phyloP scores from a whole-genome alignment of 1,140 invertebrate genomes.

The Drosophila hydei region DNA sequence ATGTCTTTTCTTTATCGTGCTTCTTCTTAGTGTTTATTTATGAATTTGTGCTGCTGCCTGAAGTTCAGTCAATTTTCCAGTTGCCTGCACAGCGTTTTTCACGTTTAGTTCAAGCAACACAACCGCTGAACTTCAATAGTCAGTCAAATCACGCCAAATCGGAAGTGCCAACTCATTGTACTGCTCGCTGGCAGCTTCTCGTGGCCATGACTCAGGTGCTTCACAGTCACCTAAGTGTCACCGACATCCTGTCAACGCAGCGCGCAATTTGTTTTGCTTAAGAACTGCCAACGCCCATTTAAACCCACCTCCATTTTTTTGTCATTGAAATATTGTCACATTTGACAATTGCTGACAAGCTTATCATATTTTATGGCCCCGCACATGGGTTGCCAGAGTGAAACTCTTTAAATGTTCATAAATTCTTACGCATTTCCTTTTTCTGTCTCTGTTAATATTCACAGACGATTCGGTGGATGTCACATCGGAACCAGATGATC shows the following conservation, averaged over 20 bases:
- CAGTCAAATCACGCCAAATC: constrained; percentile 39
- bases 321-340: constrained; percentile 76
- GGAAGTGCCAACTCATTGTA: constrained; percentile 67
- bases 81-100: constrained; percentile 58
- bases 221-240: constrained; percentile 15
- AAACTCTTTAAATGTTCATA: constrained; percentile 41
- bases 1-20: constrained; percentile 28
- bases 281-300: constrained; percentile 1
- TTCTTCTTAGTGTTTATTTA: constrained; percentile 53
- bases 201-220: constrained; percentile 64
- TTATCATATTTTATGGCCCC: constrained; percentile 43
- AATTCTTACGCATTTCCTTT: constrained; percentile 16
- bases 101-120: constrained; percentile 50
- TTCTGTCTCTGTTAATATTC: constrained; percentile 53
- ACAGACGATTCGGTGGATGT: constrained; percentile 87
- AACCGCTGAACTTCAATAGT: constrained; percentile 22
- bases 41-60: constrained; percentile 45
- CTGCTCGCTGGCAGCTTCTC: neutral
- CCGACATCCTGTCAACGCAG: constrained; percentile 28
- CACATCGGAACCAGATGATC: constrained; percentile 85
- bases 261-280: constrained; percentile 60
- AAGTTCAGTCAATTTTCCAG: constrained; percentile 66
- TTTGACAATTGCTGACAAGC: constrained; percentile 69
- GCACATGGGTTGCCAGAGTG: constrained; percentile 16
- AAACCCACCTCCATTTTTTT: constrained; percentile 18